Conservation (phyloP, 2,797 vertebrate genomes). For the Pangasius macronema region DNA sequence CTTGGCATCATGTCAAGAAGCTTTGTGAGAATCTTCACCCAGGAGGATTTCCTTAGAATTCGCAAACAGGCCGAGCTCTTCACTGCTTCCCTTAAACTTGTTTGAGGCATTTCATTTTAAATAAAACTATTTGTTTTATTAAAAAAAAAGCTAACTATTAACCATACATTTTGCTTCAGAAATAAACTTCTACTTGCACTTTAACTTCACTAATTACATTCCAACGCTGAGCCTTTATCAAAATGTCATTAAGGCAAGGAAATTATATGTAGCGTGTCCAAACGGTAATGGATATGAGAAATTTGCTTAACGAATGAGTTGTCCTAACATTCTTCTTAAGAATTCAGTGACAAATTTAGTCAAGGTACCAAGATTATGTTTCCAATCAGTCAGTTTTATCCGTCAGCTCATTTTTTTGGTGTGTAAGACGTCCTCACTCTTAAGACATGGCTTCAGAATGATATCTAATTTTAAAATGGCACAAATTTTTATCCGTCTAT, state of each 20-base stretch:
- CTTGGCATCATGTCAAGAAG: background rate
- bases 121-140: background rate
- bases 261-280: too few relatives aligned
- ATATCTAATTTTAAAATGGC: background rate
- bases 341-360: background rate
- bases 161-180: background rate
- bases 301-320: background rate
- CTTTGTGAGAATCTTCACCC: background rate
- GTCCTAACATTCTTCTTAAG: background rate
- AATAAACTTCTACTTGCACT: background rate
- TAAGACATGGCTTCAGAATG: background rate
- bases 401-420: background rate
- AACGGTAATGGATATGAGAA: background rate
- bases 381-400: background rate
- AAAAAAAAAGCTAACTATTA: background rate
- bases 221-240: background rate
- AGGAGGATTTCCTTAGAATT: background rate
- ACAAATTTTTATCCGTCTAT: background rate
- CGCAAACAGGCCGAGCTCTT: background rate
- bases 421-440: background rate
- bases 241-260: background rate
- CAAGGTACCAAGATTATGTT: background rate
- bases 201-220: background rate
- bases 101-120: background rate
- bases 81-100: background rate